These are phyloP conservation scores for Camarhynchus parvulus DNA, from an alignment of 2,113 vertebrate genomes.

Conservation along the genomic window DNA sequence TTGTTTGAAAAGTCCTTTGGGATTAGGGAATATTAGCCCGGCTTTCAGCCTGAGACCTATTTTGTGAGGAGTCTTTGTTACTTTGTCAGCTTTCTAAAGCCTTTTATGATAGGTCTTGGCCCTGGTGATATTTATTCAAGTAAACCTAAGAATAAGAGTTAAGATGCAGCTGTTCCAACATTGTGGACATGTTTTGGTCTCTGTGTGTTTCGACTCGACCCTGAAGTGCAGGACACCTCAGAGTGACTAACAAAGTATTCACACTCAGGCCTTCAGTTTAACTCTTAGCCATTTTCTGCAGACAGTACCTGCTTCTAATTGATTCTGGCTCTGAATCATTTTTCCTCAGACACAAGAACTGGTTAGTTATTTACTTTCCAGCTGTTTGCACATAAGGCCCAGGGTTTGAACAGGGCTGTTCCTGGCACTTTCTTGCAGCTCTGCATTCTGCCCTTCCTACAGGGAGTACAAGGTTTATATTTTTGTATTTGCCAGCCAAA, in stretches of 20 bases:
- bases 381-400: neutral
- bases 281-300: neutral
- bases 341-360: neutral
- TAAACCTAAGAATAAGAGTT: conserved; percentile 51
- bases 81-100: conserved; percentile 70
- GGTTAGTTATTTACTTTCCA: conserved; percentile 17
- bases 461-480: neutral
- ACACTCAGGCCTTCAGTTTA: neutral
- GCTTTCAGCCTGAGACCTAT: conserved; percentile 52
- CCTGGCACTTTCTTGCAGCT: neutral
- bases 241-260: neutral
- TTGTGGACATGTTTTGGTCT: conserved; percentile 34
- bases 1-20: conserved; percentile 69
- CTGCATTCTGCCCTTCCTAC: neutral
- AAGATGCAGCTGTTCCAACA: conserved; percentile 74
- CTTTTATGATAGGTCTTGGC: conserved; percentile 69
- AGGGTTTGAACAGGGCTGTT: neutral
- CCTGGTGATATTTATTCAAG: conserved; percentile 68
- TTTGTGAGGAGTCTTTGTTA: conserved; percentile 71
- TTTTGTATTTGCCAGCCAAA: neutral
- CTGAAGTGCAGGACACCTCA: neutral
- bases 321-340: neutral
- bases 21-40: conserved; percentile 69
- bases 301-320: neutral
- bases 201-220: neutral